Evolutionary conservation across 2,797 vertebrate species (phyloP).

Genomic region (Ctenopoma kingsleyae): DNA sequence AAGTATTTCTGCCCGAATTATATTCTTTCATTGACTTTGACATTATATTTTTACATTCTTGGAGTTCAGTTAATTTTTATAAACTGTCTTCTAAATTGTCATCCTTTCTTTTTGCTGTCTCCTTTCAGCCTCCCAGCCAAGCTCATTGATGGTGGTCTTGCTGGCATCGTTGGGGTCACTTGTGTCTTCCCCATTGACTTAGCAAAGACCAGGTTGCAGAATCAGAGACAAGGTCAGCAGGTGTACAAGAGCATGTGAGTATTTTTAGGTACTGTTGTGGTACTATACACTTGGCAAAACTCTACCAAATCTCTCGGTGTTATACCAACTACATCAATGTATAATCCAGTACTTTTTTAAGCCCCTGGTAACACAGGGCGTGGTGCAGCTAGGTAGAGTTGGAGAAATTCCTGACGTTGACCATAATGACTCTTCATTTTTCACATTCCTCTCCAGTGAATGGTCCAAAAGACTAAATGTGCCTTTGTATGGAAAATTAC

Average conservation of each 20-base stretch:
- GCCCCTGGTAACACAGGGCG: constrained; percentile 6
- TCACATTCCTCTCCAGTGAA: constrained; percentile 22
- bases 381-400: neutral
- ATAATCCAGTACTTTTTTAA: constrained; percentile 28
- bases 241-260: constrained; percentile 91
- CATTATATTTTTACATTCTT: neutral
- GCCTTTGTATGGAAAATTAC: constrained; percentile 23
- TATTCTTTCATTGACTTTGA: no score
- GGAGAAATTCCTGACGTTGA: constrained; percentile 15
- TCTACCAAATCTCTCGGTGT: neutral
- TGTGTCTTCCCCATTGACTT: constrained; percentile 92
- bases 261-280: constrained; percentile 24
- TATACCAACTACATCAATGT: neutral
- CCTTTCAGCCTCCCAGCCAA: constrained; percentile 88
- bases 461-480: constrained; percentile 21
- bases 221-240: constrained; percentile 88
- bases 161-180: constrained; percentile 90
- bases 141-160: constrained; percentile 91
- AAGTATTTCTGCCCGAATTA: no score
- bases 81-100: neutral
- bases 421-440: neutral
- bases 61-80: neutral
- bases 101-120: neutral
- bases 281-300: neutral
- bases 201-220: constrained; percentile 90